Conservation (phyloP, 2,797 vertebrate genomes). For the Enteromius thamalakanensis region DNA sequence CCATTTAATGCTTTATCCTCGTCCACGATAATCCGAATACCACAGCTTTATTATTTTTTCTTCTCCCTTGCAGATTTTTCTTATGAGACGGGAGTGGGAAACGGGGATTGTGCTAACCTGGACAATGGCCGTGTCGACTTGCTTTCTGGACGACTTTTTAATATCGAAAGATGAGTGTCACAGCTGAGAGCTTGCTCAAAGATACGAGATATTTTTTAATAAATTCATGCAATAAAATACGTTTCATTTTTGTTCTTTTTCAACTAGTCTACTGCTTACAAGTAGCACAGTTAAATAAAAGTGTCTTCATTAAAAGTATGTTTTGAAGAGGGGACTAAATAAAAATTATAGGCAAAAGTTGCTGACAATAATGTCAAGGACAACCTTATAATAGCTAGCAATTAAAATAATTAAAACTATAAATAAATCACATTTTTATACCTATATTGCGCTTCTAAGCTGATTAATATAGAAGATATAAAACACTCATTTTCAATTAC, state of each 20-base stretch:
- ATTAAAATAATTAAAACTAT: background rate
- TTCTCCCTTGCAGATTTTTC: conserved; percentile 50
- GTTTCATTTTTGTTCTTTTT: background rate
- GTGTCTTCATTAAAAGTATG: background rate
- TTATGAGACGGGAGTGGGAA: conserved; percentile 39
- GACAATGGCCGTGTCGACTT: conserved; percentile 29
- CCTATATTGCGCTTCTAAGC: background rate
- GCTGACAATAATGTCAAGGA: background rate
- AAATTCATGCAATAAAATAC: too few relatives aligned
- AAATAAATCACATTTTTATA: background rate
- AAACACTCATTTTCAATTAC: background rate
- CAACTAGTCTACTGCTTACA: background rate
- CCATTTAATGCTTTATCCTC: conserved; percentile 81
- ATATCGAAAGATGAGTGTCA: conserved; percentile 28
- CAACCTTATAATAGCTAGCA: background rate
- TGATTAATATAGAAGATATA: background rate
- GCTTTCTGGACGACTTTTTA: conserved; percentile 31
- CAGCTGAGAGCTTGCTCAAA: background rate
- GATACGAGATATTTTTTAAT: background rate
- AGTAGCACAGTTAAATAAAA: background rate
- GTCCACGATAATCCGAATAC: conserved; percentile 78
- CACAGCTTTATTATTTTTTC: conserved; percentile 68
- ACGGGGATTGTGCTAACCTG: conserved; percentile 41
- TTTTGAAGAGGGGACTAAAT: background rate
- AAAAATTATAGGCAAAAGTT: background rate